Evolutionary conservation across 1,140 invertebrate genomes (phyloP), one percentile per base, ranked within the genome.

Genomic region (Scaptomyza graminum): DNA sequence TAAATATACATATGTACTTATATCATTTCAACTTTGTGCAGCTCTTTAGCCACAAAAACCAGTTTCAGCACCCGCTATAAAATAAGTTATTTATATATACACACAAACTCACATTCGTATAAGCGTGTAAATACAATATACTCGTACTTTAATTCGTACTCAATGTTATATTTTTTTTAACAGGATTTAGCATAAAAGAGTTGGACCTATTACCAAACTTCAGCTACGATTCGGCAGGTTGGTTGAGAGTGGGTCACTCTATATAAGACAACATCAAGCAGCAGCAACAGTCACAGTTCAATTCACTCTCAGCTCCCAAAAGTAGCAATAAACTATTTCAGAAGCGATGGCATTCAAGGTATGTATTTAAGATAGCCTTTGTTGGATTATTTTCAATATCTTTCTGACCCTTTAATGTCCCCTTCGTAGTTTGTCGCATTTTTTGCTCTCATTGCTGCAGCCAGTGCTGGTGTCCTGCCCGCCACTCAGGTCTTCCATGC

Each of bases 301-400:
- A 56, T 51, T 80, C 37, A 57, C 60, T 68, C 61, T 39, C 52
- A 63, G 61, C 76, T 65, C 69, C 62, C 54, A 65, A 44, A 74
- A 87, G 52, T 71, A 78, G 16, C 62, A 59, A 46, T 31, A 66
- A 54, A 46, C 37, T 34, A 37, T 72, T 7, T 52, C 44, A 61
- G 54, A 37, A 67, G 43, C 46, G 59, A 90, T 90, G 87, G 87
- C 87, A 74, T 90, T 90, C 76, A 90, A 90, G 82, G 87, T 90
- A 85, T 16, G 46, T 56, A 15, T 3, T 8, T 5, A 34, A 68
- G 31, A 47, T 4, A 22, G 6, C 5, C 28, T 15, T 11, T 22
- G 0, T 9, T 13, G 3, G 3, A 1, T 13, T 2, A 22, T 12
- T 7, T 11, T 13, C 43, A 11, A 44, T 0, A 9, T 43, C n/a